A percentile compares a stretch with the other conserved stretches of the same genome.
These are phyloP conservation scores for Temnothorax ravouxi DNA, from an alignment of 2,888 invertebrate genomes.

Conservation along the genomic window DNA sequence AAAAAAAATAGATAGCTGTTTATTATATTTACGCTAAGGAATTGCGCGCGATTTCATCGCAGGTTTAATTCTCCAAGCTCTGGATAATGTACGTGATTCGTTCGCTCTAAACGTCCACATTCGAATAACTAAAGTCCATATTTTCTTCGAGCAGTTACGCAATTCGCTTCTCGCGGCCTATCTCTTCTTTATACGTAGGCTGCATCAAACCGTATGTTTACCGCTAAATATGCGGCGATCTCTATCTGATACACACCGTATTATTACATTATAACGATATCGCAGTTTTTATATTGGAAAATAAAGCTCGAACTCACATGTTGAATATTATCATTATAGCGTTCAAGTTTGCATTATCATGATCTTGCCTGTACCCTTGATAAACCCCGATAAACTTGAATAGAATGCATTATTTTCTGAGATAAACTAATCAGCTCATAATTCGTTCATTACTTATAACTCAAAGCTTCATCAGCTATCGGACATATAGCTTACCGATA, in stretches of 20 bases:
- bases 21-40: constrained; percentile 11
- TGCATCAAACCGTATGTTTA: constrained; percentile 25
- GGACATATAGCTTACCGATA: not conserved
- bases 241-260: not conserved
- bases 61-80: constrained; percentile 3
- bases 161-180: constrained; percentile 24
- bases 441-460: not conserved
- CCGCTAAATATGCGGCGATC: constrained; percentile 5
- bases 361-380: not conserved
- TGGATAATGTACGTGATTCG: not conserved
- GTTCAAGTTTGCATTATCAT: constrained; percentile 1
- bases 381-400: not conserved
- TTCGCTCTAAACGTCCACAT: not conserved
- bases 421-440: not conserved
- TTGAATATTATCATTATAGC: not conserved
- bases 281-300: constrained; percentile 7
- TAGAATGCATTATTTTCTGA: not conserved
- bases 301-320: not conserved
- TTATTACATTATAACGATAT: not conserved
- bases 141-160: constrained; percentile 22
- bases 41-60: constrained; percentile 25
- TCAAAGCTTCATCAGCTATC: not conserved
- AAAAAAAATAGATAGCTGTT: constrained; percentile 19
- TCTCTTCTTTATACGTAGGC: constrained; percentile 21
- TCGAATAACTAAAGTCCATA: constrained; percentile 17